Percentiles rank a stretch among this genome's conserved stretches.
These are phyloP conservation scores for Pelodiscus sinensis DNA, from an alignment of 2,113 vertebrate genomes.

Conservation along the genomic window DNA sequence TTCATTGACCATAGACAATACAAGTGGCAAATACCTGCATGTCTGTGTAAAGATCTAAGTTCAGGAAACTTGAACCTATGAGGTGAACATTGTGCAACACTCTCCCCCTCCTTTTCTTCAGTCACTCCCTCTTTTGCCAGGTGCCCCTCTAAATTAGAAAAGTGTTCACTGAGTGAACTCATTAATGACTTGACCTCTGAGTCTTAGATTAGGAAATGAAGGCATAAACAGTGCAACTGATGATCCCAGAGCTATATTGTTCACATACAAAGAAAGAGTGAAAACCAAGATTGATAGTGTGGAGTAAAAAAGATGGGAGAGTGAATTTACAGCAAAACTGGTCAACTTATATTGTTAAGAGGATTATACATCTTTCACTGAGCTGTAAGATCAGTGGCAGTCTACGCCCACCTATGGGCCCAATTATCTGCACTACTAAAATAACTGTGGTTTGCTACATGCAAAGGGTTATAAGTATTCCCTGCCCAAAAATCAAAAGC, in stretches of 20 bases:
- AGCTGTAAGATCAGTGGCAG: background rate
- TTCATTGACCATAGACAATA: background rate
- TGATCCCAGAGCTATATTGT: background rate
- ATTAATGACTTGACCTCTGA: background rate
- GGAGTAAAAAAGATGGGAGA: background rate
- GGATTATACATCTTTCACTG: background rate
- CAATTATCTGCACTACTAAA: background rate
- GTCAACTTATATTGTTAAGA: background rate
- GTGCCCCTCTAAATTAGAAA: background rate
- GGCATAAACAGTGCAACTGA: background rate
- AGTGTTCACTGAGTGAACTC: background rate
- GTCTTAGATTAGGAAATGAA: background rate
- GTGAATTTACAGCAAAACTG: background rate
- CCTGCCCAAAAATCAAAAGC: background rate
- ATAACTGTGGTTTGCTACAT: background rate
- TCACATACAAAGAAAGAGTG: background rate
- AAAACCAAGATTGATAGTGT: background rate
- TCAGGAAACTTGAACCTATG: background rate
- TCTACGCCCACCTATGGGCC: background rate
- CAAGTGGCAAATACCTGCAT: background rate
- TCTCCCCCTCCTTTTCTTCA: background rate
- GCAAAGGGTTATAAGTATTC: background rate
- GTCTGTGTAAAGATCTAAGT: background rate
- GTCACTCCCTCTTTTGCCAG: background rate
- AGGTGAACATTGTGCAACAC: background rate